phyloP scores from a whole-genome alignment of 2,888 invertebrate species.

The Apamea anceps region DNA sequence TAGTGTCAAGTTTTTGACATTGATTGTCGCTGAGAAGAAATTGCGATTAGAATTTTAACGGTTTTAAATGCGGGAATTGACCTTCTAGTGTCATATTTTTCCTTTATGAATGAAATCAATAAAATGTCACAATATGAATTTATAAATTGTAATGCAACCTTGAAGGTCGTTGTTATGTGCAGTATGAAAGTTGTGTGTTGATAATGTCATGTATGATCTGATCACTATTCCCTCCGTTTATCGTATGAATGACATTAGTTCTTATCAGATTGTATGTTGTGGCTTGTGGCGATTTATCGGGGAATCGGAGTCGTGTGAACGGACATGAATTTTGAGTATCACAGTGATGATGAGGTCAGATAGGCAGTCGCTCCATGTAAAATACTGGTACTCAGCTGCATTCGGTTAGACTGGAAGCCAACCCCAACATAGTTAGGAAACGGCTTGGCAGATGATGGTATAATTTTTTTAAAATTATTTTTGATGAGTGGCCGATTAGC shows the following conservation, averaged over 20 bases:
- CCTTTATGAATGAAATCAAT: conserved; percentile 44
- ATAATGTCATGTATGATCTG: conserved; percentile 6
- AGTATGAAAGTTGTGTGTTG: conserved; percentile 44
- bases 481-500: not conserved
- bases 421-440: too few relatives aligned
- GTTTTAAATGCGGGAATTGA: too few relatives aligned
- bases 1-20: too few relatives aligned
- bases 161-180: conserved; percentile 17
- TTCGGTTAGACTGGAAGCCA: too few relatives aligned
- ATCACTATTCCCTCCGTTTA: not conserved
- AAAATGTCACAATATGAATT: conserved; percentile 50
- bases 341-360: too few relatives aligned
- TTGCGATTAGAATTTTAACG: too few relatives aligned
- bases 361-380: too few relatives aligned
- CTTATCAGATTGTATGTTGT: not conserved
- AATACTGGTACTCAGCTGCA: too few relatives aligned
- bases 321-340: not conserved
- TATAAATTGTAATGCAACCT: conserved; percentile 25
- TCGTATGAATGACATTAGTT: not conserved
- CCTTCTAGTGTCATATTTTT: conserved; percentile 20
- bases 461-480: too few relatives aligned
- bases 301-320: conserved; percentile 3
- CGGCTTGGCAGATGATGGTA: too few relatives aligned
- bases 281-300: not conserved
- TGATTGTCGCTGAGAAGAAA: too few relatives aligned